phyloP scores from a whole-genome alignment of 1,140 invertebrate genomes.

The Vanessa tameamea region DNA sequence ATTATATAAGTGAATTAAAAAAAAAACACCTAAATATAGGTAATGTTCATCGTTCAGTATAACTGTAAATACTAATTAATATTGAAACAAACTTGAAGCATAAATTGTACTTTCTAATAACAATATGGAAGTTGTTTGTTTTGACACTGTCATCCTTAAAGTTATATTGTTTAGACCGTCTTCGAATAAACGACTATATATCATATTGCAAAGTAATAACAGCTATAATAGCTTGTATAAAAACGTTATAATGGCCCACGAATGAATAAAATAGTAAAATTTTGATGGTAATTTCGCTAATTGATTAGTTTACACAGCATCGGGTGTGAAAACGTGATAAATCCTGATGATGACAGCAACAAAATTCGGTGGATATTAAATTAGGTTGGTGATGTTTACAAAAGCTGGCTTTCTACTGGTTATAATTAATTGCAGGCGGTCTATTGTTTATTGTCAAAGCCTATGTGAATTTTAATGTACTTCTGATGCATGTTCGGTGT shows the following conservation, averaged over 20 bases:
- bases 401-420: not conserved
- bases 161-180: conserved; percentile 34
- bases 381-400: conserved; percentile 18
- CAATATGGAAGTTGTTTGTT: conserved; percentile 63
- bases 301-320: conserved; percentile 46
- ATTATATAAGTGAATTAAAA: too few species aligned
- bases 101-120: conserved; percentile 67
- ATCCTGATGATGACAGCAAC: conserved; percentile 35
- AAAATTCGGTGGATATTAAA: conserved; percentile 19
- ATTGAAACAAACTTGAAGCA: conserved; percentile 60
- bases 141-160: conserved; percentile 53
- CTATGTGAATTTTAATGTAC: not conserved
- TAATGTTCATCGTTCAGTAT: not conserved
- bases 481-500: too few species aligned
- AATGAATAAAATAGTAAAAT: conserved; percentile 44
- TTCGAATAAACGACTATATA: conserved; percentile 33
- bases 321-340: conserved; percentile 38
- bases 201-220: conserved; percentile 29
- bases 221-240: conserved; percentile 23
- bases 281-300: conserved; percentile 34
- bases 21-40: not conserved
- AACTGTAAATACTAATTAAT: conserved; percentile 35
- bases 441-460: conserved; percentile 10
- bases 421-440: conserved; percentile 3
- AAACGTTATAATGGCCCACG: not conserved